Evolutionary conservation across 2,113 vertebrate genomes (phyloP).

Genomic region (Tenebrosternarchus preto): DNA sequence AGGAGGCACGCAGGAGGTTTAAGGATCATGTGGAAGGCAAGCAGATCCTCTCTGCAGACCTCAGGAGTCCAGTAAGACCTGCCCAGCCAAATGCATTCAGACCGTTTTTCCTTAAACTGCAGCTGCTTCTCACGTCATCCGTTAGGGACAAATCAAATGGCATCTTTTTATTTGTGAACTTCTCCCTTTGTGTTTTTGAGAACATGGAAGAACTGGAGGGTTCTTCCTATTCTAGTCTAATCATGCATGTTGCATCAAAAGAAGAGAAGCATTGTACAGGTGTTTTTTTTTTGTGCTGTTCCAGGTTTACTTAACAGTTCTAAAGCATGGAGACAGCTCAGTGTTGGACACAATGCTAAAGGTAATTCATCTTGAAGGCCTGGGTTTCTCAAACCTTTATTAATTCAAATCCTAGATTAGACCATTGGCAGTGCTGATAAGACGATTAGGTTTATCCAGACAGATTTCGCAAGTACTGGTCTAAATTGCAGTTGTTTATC

Average conservation of each 20-base stretch:
- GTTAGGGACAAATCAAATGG: neutral
- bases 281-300: conserved; percentile 5
- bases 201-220: neutral
- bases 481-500: neutral
- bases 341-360: conserved; percentile 96
- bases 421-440: too few relatives aligned
- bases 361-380: conserved; percentile 68
- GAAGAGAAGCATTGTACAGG: conserved; percentile 21
- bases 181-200: neutral
- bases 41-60: conserved; percentile 85
- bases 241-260: neutral
- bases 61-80: conserved; percentile 88
- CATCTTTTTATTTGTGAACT: neutral
- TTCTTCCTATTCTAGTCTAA: neutral
- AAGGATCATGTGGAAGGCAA: conserved; percentile 94
- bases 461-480: too few relatives aligned
- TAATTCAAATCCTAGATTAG: too few relatives aligned
- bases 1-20: conserved; percentile 93
- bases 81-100: neutral
- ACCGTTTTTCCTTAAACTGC: neutral
- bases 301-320: conserved; percentile 93
- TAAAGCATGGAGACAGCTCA: conserved; percentile 91
- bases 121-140: neutral
- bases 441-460: too few relatives aligned
- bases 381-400: too few relatives aligned